Conservation (phyloP, 2,797 vertebrate species). For the Alouatta caraya region DNA sequence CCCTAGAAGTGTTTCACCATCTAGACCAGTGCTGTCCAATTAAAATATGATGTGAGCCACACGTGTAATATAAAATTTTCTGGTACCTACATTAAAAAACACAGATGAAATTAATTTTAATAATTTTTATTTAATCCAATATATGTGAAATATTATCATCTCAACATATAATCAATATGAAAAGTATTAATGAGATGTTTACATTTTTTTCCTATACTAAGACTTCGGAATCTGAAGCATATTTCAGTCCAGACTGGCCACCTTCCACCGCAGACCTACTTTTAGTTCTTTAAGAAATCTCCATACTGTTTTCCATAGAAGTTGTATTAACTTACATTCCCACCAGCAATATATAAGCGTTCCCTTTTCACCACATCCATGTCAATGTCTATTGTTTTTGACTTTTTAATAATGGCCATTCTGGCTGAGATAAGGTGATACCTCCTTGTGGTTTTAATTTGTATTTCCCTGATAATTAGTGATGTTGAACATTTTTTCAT, state of each 20-base stretch:
- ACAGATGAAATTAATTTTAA: slow-evolving; percentile 13
- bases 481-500: background rate
- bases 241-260: background rate
- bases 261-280: background rate
- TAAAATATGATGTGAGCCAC: background rate
- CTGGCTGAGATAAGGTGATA: background rate
- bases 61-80: background rate
- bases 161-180: background rate
- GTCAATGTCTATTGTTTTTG: background rate
- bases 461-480: background rate
- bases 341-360: background rate
- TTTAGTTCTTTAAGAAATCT: background rate
- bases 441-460: background rate
- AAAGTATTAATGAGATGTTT: background rate
- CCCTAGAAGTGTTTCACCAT: background rate
- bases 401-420: background rate
- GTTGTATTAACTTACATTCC: background rate
- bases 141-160: background rate
- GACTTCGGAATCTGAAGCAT: background rate
- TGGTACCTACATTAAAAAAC: background rate
- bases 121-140: background rate
- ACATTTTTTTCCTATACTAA: background rate
- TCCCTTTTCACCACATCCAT: background rate
- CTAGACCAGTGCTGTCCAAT: background rate
- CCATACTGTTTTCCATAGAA: background rate